phyloP scores from a whole-genome alignment of 2,888 invertebrate genomes.

The Zaprionus obscuricornis region DNA sequence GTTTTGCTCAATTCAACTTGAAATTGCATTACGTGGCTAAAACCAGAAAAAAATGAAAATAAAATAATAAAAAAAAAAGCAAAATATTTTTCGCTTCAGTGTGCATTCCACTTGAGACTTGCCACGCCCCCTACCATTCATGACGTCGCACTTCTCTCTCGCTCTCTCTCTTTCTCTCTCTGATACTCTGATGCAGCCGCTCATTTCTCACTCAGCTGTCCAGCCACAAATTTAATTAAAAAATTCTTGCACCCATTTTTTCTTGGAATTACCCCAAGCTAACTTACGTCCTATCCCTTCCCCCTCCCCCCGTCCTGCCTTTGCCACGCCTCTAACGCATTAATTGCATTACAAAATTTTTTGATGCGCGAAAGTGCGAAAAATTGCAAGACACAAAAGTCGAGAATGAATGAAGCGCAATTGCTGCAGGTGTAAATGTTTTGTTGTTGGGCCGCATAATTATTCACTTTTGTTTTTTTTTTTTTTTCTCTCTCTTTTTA shows the following conservation, averaged over 20 bases:
- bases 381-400: conserved; percentile 61
- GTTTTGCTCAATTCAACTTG: conserved; percentile 49
- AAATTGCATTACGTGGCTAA: conserved; percentile 70
- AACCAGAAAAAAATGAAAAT: no score
- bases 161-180: conserved; percentile 16
- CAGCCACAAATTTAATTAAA: conserved; percentile 73
- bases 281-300: conserved; percentile 14
- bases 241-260: conserved; percentile 72
- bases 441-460: conserved; percentile 47
- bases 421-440: conserved; percentile 58
- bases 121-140: not conserved
- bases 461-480: conserved; percentile 60
- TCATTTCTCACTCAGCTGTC: conserved; percentile 71
- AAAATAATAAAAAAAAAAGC: conserved; percentile 35
- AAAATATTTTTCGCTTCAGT: conserved; percentile 54
- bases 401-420: conserved; percentile 37
- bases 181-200: conserved; percentile 16
- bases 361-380: conserved; percentile 76
- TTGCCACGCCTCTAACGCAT: conserved; percentile 49
- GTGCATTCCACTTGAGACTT: conserved; percentile 35
- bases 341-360: conserved; percentile 75
- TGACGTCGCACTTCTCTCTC: not conserved
- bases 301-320: conserved; percentile 9
- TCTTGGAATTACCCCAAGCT: no score
- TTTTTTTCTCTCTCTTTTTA: conserved; percentile 20